Percentiles rank a stretch among this genome's conserved stretches.
These are phyloP conservation scores for Hippoglossus hippoglossus DNA, from an alignment of 2,797 vertebrate genomes.

Conservation along the genomic window DNA sequence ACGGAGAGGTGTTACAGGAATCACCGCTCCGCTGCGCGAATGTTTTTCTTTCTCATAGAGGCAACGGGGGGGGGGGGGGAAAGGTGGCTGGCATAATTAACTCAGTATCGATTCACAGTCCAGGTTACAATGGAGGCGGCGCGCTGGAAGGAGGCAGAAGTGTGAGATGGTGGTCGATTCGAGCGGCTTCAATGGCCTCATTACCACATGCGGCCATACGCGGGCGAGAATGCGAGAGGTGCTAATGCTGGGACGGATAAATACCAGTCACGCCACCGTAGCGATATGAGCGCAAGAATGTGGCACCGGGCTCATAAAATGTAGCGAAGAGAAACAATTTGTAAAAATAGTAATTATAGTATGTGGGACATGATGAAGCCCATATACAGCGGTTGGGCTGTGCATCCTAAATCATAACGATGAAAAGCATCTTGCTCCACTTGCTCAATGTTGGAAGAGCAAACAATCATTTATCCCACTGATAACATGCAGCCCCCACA, in stretches of 20 bases:
- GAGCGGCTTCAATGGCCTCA: constrained; percentile 67
- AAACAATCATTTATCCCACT: constrained; percentile 34
- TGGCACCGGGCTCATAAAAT: constrained; percentile 16
- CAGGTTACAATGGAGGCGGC: constrained; percentile 65
- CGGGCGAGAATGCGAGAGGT: constrained; percentile 50
- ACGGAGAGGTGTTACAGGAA: constrained; percentile 44
- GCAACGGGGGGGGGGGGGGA: constrained; percentile 42
- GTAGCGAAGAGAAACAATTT: constrained; percentile 27
- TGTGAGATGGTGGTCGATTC: constrained; percentile 65
- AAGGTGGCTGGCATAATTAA: constrained; percentile 76
- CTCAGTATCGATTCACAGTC: constrained; percentile 75
- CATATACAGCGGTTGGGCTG: neutral
- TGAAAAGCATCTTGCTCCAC: constrained; percentile 38
- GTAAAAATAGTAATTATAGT: constrained; percentile 44
- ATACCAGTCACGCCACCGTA: constrained; percentile 42
- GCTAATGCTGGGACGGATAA: constrained; percentile 44
- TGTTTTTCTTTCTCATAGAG: constrained; percentile 55
- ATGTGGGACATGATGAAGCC: constrained; percentile 31
- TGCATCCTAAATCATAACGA: constrained; percentile 46
- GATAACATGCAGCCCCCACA: constrained; percentile 9
- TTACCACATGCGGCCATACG: constrained; percentile 62
- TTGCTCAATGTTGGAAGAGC: constrained; percentile 33
- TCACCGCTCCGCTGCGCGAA: constrained; percentile 44
- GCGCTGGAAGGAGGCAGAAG: constrained; percentile 56
- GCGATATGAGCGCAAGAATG: constrained; percentile 23